Evolutionary conservation across 1,140 invertebrate species (phyloP).

Genomic region (Saxidomus purpurata): DNA sequence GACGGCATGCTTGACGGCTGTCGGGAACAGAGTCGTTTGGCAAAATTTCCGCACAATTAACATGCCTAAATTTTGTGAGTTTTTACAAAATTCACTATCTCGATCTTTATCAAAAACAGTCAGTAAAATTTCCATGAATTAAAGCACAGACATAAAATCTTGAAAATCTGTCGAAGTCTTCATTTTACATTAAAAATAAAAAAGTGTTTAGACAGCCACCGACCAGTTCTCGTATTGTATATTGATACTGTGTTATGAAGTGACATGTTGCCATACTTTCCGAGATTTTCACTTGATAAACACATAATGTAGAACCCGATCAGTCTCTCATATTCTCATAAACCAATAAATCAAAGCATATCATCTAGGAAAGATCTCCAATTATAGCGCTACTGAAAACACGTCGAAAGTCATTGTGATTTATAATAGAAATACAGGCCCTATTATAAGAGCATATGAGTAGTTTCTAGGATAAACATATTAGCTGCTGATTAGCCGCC

Average conservation of each 20-base stretch:
- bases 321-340: constrained; percentile 40
- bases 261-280: constrained; percentile 25
- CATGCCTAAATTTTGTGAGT: not conserved
- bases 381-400: constrained; percentile 44
- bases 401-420: constrained; percentile 44
- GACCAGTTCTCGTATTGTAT: not conserved
- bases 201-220: no score
- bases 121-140: no score
- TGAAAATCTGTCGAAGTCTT: no score
- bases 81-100: no score
- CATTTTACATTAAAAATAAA: no score
- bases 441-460: constrained; percentile 41
- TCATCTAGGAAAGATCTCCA: constrained; percentile 52
- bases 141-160: no score
- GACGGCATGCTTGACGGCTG: not conserved
- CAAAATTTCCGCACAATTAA: constrained; percentile 13
- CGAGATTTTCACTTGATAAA: constrained; percentile 28
- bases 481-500: constrained; percentile 12
- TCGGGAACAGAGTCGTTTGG: not conserved
- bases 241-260: constrained; percentile 13
- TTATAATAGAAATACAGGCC: constrained; percentile 51
- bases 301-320: constrained; percentile 36
- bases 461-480: constrained; percentile 36
- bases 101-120: no score
- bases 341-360: constrained; percentile 58